Conservation (phyloP, 92 coral and sea anemone genomes). For the Paragorgia papillata region DNA sequence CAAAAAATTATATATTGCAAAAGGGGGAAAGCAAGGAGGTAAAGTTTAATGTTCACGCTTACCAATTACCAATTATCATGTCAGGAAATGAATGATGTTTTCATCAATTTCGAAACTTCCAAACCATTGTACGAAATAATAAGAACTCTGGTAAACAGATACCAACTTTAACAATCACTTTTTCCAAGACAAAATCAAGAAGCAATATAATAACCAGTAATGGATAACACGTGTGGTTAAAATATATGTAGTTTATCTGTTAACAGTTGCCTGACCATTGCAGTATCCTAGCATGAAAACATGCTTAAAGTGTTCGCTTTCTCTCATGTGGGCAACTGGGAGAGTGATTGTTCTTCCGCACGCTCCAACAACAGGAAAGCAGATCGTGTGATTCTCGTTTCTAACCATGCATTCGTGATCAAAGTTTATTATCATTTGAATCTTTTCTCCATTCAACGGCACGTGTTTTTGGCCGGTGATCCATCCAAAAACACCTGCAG, state of each 20-base stretch:
- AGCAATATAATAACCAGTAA: too few species aligned
- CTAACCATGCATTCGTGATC: constrained; percentile 45
- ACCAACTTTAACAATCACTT: too few species aligned
- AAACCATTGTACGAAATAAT: too few species aligned
- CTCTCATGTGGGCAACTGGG: constrained; percentile 42
- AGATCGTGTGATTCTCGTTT: constrained; percentile 16
- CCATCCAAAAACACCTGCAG: constrained; percentile 65
- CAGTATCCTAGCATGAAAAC: constrained; percentile 23
- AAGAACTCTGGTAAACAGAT: too few species aligned
- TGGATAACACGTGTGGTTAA: too few species aligned
- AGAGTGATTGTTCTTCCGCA: constrained; percentile 43
- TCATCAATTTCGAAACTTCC: too few species aligned
- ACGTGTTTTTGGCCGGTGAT: constrained; percentile 62
- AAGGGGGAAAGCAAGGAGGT: too few species aligned
- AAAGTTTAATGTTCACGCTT: too few species aligned
- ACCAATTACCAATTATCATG: too few species aligned
- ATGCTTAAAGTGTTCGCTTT: constrained; percentile 26
- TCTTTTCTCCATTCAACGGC: constrained; percentile 37
- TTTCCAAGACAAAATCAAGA: too few species aligned
- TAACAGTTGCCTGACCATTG: constrained; percentile 25
- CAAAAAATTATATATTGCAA: too few species aligned
- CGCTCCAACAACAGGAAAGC: constrained; percentile 47
- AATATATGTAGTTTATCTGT: background rate
- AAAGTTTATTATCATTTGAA: constrained; percentile 14
- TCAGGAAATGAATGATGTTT: too few species aligned